Base-by-base conservation (phyloP, 2,888 invertebrate species). In the Vesta saturnalis region DNA sequence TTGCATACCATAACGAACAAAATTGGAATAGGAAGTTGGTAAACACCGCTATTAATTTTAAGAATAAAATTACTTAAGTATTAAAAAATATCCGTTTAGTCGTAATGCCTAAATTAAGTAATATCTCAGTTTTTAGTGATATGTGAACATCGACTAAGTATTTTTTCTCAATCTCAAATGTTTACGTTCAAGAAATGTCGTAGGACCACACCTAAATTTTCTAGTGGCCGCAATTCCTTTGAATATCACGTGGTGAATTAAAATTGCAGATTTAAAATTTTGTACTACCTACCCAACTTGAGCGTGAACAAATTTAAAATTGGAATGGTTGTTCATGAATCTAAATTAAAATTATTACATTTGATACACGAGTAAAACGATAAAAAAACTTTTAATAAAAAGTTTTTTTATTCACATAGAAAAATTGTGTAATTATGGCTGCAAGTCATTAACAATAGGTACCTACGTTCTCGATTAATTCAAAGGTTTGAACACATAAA, bases 41-140 rank as follows among this genome's bases (percentile, higher is more conserved):
- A 60, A 18, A 54, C 49, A n/a, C 14, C 60, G 14, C 19, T 59
- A 30, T 30, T 60, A 49, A 49, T 52, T 60, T 52, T 23, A 12
- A 49, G n/a, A 30, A 30, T 60, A 60, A 60, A 60, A 60, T 52
- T 52, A 30, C 1, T 47, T 52, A 52, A 49, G 35, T 52, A 49
- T 49, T 60, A 12, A 15, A 15, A 12, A 22, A n/a, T n/a, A n/a
- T n/a, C n/a, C n/a, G n/a, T n/a, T n/a, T n/a, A 46, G 22, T 43
- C 60, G 60, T n/a, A 46, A 46, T 5, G 3, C 3, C 15, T 14
- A 46, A 4, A 4, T 4, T 46, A 6, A 4, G 46, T 46, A 46
- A 46, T 35, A 35, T 6, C 10, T 35, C 6, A 35, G 6, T 35
- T 35, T 35, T 10, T 35, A 35, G 10, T 35, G 10, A 35, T 35